phyloP scores from a whole-genome alignment of 2,113 vertebrate genomes.

The Rhombomys opimus region DNA sequence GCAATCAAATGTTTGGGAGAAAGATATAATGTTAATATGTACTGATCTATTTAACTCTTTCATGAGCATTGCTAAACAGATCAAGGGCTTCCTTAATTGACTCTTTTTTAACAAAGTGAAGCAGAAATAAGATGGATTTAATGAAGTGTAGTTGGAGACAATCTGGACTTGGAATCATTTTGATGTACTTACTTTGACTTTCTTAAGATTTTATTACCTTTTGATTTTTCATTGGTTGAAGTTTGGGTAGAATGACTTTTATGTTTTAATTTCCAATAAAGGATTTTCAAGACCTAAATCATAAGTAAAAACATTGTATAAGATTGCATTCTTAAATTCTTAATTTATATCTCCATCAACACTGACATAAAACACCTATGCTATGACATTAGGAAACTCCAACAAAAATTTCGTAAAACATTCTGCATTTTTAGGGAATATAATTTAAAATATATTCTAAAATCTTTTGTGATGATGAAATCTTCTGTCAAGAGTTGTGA shows the following conservation, averaged over 20 bases:
- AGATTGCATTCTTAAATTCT: not conserved
- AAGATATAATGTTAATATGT: constrained; percentile 56
- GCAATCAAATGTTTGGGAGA: constrained; percentile 41
- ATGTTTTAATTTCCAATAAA: not conserved
- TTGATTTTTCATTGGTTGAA: not conserved
- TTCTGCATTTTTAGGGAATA: not conserved
- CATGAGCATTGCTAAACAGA: not conserved
- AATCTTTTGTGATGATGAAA: not conserved
- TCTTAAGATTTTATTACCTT: not conserved
- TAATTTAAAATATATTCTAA: not conserved
- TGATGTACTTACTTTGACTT: not conserved
- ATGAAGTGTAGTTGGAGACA: not conserved
- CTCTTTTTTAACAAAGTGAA: not conserved
- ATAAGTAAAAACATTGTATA: not conserved
- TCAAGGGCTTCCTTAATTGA: not conserved
- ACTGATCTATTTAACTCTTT: constrained; percentile 17
- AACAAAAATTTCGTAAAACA: not conserved
- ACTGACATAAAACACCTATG: not conserved
- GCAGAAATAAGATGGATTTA: not conserved
- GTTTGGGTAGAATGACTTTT: not conserved
- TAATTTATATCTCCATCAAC: not conserved
- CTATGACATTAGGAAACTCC: not conserved
- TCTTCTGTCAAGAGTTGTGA: not conserved
- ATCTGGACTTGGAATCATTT: not conserved
- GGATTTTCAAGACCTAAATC: not conserved